Conservation (phyloP, 2,797 vertebrate species). For the Thalassophryne amazonica region DNA sequence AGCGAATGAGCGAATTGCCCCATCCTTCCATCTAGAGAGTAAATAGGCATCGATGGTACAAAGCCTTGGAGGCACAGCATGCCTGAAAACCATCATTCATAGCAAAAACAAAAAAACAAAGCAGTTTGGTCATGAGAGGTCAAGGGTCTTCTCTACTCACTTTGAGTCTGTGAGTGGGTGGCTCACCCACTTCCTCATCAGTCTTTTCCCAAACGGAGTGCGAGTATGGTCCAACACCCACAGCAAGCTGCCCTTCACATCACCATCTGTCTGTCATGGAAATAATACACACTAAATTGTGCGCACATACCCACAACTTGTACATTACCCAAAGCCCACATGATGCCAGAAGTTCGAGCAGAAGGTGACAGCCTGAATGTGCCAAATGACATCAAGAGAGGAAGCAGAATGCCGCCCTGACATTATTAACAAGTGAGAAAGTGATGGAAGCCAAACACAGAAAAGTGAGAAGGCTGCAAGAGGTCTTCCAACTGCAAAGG, state of each 20-base stretch:
- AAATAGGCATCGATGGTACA: too few relatives aligned
- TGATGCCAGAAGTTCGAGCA: background rate
- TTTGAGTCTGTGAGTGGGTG: slow-evolving; percentile 85
- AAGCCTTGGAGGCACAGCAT: background rate
- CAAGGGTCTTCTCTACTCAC: slow-evolving; percentile 69
- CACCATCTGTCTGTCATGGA: slow-evolving; percentile 70
- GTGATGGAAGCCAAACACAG: slow-evolving; percentile 1
- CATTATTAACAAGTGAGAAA: background rate
- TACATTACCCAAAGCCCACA: background rate
- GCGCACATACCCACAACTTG: background rate
- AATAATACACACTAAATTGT: slow-evolving; percentile 6
- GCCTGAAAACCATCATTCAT: background rate
- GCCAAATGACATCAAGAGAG: background rate
- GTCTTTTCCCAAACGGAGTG: slow-evolving; percentile 88
- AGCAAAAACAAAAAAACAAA: background rate
- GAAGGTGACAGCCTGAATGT: background rate
- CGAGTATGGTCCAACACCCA: slow-evolving; percentile 93
- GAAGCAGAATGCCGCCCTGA: background rate
- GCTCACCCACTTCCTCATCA: slow-evolving; percentile 91
- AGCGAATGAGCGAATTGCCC: too few relatives aligned
- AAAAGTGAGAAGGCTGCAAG: background rate
- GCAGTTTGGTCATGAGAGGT: background rate
- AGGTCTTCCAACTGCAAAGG: too few relatives aligned
- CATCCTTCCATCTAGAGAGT: too few relatives aligned
- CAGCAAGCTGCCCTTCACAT: slow-evolving; percentile 86